Percentiles rank a stretch among this genome's conserved stretches.
phyloP scores from a whole-genome alignment of 2,113 vertebrate genomes.

The Dissostichus mawsoni region DNA sequence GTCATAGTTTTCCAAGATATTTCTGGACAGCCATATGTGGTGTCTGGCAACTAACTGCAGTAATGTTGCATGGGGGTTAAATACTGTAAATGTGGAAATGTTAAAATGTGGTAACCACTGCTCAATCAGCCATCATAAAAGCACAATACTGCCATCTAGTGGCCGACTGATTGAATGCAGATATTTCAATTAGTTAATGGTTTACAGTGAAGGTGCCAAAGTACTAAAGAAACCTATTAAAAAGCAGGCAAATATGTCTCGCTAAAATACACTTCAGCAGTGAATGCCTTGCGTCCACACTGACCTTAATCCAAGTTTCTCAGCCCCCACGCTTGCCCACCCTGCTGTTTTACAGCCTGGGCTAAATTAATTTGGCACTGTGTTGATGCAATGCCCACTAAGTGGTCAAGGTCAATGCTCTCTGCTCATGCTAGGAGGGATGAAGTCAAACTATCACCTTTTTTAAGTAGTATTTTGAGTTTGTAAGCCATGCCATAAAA shows the following conservation, averaged over 20 bases:
- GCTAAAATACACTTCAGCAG: background rate
- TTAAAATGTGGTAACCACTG: conserved; percentile 3
- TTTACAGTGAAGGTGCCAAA: no score
- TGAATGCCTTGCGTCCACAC: background rate
- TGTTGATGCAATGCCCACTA: background rate
- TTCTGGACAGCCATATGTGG: conserved; percentile 34
- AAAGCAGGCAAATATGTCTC: background rate
- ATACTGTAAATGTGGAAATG: conserved; percentile 20
- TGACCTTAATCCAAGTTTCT: conserved; percentile 17
- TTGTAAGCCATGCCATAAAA: background rate
- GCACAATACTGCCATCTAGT: conserved; percentile 69
- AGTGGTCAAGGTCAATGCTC: conserved; percentile 32
- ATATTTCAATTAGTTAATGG: background rate
- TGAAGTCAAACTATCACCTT: background rate
- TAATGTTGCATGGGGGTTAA: background rate
- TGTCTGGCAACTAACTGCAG: conserved; percentile 27
- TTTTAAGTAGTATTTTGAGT: background rate
- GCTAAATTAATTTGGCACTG: conserved; percentile 33
- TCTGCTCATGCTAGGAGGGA: background rate
- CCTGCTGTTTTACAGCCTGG: conserved; percentile 10
- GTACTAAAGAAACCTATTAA: no score
- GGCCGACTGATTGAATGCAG: conserved; percentile 24
- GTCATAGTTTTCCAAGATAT: conserved; percentile 53
- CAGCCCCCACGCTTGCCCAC: background rate
- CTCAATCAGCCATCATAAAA: background rate